These are phyloP conservation scores for Oreortyx pictus DNA, from an alignment of 2,797 vertebrate genomes.

Conservation along the genomic window DNA sequence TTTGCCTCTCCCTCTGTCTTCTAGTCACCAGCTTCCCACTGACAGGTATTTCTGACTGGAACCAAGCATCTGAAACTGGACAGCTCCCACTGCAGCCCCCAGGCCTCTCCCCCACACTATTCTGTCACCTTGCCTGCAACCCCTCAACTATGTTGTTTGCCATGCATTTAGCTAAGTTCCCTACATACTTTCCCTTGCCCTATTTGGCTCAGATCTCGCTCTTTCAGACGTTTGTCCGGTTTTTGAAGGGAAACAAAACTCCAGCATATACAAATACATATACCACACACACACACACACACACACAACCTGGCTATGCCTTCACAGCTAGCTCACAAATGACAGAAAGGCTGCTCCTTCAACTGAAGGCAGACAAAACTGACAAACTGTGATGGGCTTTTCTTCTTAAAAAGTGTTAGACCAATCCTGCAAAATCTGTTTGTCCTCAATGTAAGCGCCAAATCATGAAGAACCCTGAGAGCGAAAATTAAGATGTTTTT, in stretches of 20 bases:
- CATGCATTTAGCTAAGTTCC: not conserved
- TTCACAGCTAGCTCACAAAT: not conserved
- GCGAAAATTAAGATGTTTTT: not conserved
- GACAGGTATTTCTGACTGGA: not conserved
- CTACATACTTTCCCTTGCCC: not conserved
- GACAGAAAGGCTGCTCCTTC: not conserved
- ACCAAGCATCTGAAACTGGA: not conserved
- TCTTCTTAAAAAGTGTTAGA: not conserved
- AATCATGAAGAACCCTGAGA: not conserved
- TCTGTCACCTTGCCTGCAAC: not conserved
- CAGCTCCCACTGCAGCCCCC: not conserved
- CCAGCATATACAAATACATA: not conserved
- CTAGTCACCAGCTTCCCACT: not conserved
- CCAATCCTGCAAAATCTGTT: not conserved
- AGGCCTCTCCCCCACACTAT: not conserved
- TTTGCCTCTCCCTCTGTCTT: not conserved
- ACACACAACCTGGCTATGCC: not conserved
- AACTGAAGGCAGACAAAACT: not conserved
- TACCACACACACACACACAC: fast-evolving
- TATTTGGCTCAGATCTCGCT: not conserved
- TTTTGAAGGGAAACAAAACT: not conserved
- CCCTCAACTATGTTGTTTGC: not conserved
- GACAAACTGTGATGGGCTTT: not conserved
- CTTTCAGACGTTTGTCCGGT: not conserved
- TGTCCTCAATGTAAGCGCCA: fast-evolving